Evolutionary conservation across 2,888 invertebrate genomes (phyloP), one percentile per base, ranked within the genome.

Genomic region (Ectemnius cavifrons): DNA sequence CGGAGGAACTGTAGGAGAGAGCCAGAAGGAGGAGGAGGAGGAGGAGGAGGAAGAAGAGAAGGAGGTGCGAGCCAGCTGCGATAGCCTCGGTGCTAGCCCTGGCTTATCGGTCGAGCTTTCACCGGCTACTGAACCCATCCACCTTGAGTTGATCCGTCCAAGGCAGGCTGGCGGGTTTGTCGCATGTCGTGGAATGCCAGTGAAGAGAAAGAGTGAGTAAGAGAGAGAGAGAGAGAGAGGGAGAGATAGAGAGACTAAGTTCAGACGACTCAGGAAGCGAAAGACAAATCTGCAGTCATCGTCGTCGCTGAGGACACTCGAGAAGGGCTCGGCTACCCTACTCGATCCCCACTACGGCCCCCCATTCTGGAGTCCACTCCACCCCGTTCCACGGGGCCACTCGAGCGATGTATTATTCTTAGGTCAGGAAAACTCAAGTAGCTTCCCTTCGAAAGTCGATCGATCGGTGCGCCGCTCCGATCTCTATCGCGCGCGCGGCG

Each of bases 371-470:
- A 78, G 77, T 77, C 84, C 84, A 85, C 86, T 87, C 80, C 81
- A 84, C 77, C 79, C 81, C 78, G 71, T 79, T 84, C 82, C 79
- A 79, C 78, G 74, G 8, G 8, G 73, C 76, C 52, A 84, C 84
- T 84, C 85, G 78, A 86, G 72, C 82, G 77, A 75, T 85, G 87
- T 89, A 87, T 52, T 52, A 52, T 89, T 89, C 89, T 88, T 88
- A 85, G 85, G 84, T 86, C 84, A 84, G 85, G 82, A 87, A 88
- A 85, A 85, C 86, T 89, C 85, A 81, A 89, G 89, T 85, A 83
- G 86, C 83, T 84, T 84, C 81, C 83, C 85, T 87, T 82, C 82
- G 82, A 70, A 78, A 79, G 83, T 85, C 85, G 84, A 88, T 88
- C 86, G 89, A 89, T 89, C 86, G 86, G 81, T 4, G 37, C 37